Conservation (phyloP, 1,140 invertebrate genomes). For the Anthonomus grandis region DNA sequence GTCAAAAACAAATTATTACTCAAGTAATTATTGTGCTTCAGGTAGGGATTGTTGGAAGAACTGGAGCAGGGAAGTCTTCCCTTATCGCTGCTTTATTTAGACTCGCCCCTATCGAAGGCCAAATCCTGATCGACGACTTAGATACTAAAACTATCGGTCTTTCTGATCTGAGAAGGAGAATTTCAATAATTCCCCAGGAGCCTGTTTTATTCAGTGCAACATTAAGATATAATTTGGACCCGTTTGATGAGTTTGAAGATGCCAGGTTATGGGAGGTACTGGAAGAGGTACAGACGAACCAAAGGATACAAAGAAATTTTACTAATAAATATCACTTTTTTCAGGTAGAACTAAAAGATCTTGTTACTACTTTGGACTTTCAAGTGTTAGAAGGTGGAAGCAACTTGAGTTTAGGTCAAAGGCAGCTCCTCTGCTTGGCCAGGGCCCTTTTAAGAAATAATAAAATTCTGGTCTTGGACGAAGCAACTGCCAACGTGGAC, state of each 20-base stretch:
- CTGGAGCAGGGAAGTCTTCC: slow-evolving; percentile 68
- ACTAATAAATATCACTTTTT: neutral
- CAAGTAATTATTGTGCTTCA: neutral
- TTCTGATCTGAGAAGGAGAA: slow-evolving; percentile 57
- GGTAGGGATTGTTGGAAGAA: slow-evolving; percentile 25
- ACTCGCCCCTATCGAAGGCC: slow-evolving; percentile 53
- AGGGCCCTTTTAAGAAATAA: slow-evolving; percentile 69
- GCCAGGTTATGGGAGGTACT: slow-evolving; percentile 14
- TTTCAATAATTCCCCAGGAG: slow-evolving; percentile 49
- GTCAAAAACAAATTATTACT: neutral
- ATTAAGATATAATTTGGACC: slow-evolving; percentile 72
- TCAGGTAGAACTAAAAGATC: slow-evolving; percentile 55
- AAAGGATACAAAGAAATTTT: neutral
- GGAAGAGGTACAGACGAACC: slow-evolving; percentile 14
- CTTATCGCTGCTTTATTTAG: slow-evolving; percentile 69
- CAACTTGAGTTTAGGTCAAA: slow-evolving; percentile 82
- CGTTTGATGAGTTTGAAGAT: slow-evolving; percentile 62
- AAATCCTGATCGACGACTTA: slow-evolving; percentile 62
- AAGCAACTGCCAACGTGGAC: slow-evolving; percentile 59
- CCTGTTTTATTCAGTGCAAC: slow-evolving; percentile 28
- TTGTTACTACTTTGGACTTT: slow-evolving; percentile 60
- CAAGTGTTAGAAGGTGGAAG: slow-evolving; percentile 66
- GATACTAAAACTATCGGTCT: slow-evolving; percentile 59
- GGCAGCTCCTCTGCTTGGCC: slow-evolving; percentile 80
- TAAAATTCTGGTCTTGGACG: slow-evolving; percentile 59